Evolutionary conservation across 2,113 vertebrate genomes (phyloP).

Genomic region (Chionodraco myersi): DNA sequence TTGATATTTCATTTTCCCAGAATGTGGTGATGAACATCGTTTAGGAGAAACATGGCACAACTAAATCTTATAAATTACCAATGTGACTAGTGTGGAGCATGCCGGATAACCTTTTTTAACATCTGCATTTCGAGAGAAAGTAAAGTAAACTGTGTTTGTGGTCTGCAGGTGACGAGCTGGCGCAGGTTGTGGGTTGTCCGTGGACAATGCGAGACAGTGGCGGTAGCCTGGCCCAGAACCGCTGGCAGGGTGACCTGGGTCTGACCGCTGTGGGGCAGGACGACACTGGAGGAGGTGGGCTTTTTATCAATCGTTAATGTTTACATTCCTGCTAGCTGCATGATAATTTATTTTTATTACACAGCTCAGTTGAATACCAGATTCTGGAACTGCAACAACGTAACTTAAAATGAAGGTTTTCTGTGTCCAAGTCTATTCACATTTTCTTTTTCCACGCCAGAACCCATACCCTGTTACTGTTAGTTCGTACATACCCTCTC

Average conservation of each 20-base stretch:
- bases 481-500: too few relatives aligned
- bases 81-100: not conserved
- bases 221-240: conserved; percentile 85
- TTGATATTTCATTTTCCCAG: not conserved
- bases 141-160: not conserved
- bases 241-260: conserved; percentile 86
- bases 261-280: conserved; percentile 83
- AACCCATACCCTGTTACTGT: too few relatives aligned
- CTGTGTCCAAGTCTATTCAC: too few relatives aligned
- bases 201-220: conserved; percentile 88
- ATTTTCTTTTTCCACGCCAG: too few relatives aligned
- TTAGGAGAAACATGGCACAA: not conserved
- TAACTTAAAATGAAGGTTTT: too few relatives aligned
- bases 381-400: too few relatives aligned
- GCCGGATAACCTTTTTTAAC: not conserved
- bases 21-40: not conserved
- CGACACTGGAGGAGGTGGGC: conserved; percentile 74
- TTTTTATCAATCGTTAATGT: not conserved
- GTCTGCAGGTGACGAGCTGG: conserved; percentile 82
- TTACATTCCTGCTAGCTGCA: not conserved
- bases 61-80: not conserved
- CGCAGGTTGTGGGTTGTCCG: conserved; percentile 85
- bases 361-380: too few relatives aligned
- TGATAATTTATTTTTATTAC: too few relatives aligned
- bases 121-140: not conserved